Base-by-base conservation (phyloP, 2,888 invertebrate species). In the Flexamia atlantica region DNA sequence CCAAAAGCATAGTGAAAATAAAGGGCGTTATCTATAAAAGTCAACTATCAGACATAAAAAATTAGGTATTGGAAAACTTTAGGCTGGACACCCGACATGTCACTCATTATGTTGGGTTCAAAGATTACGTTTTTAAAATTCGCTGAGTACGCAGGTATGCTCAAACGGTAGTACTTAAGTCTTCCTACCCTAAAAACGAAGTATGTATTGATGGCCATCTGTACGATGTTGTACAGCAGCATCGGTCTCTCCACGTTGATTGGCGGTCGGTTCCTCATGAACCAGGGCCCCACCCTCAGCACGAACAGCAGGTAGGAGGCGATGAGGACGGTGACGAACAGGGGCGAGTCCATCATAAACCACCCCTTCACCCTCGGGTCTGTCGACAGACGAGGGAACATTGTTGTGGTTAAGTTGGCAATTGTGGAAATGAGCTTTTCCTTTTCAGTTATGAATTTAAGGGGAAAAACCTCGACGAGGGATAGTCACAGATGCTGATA, bases 251-350 rank as follows among this genome's bases (percentile, higher is more conserved):
- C 85, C 17, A 86, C 68, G 5, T 86, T 82, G 72, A 76, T 84
- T 0, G 85, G 81, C 60, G 74, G 50, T n/a, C 85, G 70, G 57
- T 84, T 74, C 70, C 83, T 84, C 86, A 86, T 86, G 53, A 84
- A 72, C 70, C 64, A 32, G 17, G 86, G 86, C 7, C 86, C 86
- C 36, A 84, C 72, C 20, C 81, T 81, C 20, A 64, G 46, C 17
- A 85, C 82, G 70, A 85, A 86, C 17, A 84, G 81, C 17, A 83
- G 83, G 83, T 86, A 86, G 53, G 68, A 20, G 10, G 83, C 12
- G 46, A 86, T n/a, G 12, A 85, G 36, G 14, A 64, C 1, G 14
- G 85, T 46, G 1, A 81, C 30, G 9, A 81, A 83, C 7, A 84
- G n/a, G 0, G 85, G 85, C 4, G 81, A 80, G 0, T 32, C 64